phyloP scores from a whole-genome alignment of 2,797 vertebrate species.

The Naso thynnoides region DNA sequence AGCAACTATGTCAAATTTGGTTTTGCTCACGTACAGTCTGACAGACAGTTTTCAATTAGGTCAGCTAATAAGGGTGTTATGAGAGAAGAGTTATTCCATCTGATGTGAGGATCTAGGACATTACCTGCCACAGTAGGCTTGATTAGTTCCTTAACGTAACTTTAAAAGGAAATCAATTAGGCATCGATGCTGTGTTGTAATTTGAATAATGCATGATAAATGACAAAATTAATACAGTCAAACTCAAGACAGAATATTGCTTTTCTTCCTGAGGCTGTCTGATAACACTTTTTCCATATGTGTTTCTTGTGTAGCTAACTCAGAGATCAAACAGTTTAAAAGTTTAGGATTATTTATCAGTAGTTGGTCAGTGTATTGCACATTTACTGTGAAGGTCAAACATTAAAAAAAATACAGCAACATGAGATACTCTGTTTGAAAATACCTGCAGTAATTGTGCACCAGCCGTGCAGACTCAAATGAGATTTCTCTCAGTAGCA shows the following conservation, averaged over 20 bases:
- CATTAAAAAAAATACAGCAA: not conserved
- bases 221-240: slow-evolving; percentile 72
- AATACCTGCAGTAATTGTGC: not conserved
- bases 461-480: not conserved
- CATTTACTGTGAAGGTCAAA: not conserved
- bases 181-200: slow-evolving; percentile 59
- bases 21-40: slow-evolving; percentile 70
- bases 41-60: slow-evolving; percentile 70
- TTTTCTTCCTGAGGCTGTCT: slow-evolving; percentile 43
- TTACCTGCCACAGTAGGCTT: slow-evolving; percentile 61
- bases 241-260: slow-evolving; percentile 51
- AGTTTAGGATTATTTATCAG: slow-evolving; percentile 41
- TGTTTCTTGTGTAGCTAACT: slow-evolving; percentile 50
- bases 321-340: slow-evolving; percentile 50
- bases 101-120: slow-evolving; percentile 74
- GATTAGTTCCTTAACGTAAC: slow-evolving; percentile 67
- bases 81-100: slow-evolving; percentile 77
- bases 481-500: not conserved
- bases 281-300: slow-evolving; percentile 38
- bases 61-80: slow-evolving; percentile 84
- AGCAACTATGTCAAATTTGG: slow-evolving; percentile 45
- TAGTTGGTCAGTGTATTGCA: slow-evolving; percentile 16
- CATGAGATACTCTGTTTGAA: not conserved
- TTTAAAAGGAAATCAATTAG: slow-evolving; percentile 69
- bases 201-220: slow-evolving; percentile 77